Percentiles rank a stretch among this genome's conserved stretches.
Conservation (phyloP, 92 coral and sea anemone genomes). For the Bergia puertoricense region DNA sequence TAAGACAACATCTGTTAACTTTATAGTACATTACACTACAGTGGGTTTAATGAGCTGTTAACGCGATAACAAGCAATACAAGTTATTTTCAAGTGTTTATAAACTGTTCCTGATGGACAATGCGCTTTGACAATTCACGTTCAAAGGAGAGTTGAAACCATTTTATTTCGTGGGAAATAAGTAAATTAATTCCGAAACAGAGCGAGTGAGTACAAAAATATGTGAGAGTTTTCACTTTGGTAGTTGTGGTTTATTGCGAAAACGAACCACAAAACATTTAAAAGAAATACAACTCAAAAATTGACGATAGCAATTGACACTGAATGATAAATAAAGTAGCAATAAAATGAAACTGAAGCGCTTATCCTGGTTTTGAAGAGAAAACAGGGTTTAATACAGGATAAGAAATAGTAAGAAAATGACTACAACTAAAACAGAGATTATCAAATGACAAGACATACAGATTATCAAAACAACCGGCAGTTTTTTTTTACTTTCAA, state of each 20-base stretch:
- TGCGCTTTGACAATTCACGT: neutral
- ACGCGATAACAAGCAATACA: conserved; percentile 27
- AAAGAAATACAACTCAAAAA: neutral
- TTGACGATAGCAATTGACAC: neutral
- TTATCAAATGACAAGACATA: conserved; percentile 3
- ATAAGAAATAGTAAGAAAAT: neutral
- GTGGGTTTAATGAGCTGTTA: conserved; percentile 9
- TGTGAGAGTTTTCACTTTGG: neutral
- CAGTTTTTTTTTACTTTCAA: neutral
- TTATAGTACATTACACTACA: neutral
- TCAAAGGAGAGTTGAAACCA: neutral
- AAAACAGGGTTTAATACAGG: neutral
- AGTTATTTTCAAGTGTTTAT: conserved; percentile 33
- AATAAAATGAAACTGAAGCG: neutral
- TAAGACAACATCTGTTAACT: conserved; percentile 15
- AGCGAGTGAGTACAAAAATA: neutral
- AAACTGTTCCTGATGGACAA: conserved; percentile 6
- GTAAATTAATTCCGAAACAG: neutral
- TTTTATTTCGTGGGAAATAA: conserved; percentile 1
- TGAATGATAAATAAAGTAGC: neutral
- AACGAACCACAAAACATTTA: neutral
- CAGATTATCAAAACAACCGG: conserved; percentile 10
- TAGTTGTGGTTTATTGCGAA: neutral
- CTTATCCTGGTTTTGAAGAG: neutral
- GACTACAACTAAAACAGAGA: neutral